Evolutionary conservation across 2,113 vertebrate species (phyloP), one percentile per base, ranked within the genome.

Genomic region (Dermatemys mawii): DNA sequence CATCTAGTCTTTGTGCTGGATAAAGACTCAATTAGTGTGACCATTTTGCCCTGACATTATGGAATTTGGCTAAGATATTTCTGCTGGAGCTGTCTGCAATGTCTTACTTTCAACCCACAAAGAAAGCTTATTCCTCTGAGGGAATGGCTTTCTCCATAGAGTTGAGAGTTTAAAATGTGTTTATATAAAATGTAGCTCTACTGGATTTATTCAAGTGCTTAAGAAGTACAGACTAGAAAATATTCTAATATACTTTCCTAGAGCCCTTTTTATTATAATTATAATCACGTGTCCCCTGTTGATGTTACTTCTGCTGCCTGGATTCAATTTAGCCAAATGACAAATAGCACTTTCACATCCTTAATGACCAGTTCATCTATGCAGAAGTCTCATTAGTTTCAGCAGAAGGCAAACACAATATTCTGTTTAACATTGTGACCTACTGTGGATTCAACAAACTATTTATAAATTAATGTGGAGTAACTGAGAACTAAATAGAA

Each of bases 11-110:
- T 90, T 86, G 50, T 84, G 41, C 51, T 87, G 88, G 21, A 87
- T 87, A 46, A 88, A 8, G 84, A 81, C 79, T 48, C 48, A 88
- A 4, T 96, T 92, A 76, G 79, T 82, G 38, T 81, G 78, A 26
- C 87, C 75, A 9, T 92, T 92, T 93, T 73, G 73, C 60, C 83
- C 53, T 90, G 11, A 27, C 29, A 1, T 90, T 90, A 24, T 48
- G 67, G 89, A 96, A 80, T 83, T 93, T 95, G 86, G 80, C 89
- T 48, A 44, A 83, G 46, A 83, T 26, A 60, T 32, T 78, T 76
- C 70, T 89, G 27, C 46, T 41, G 41, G 26, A 60, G 44, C 24
- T 27, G 38, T 82, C 54, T 78, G 8, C 21, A 83, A 41, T 81
- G 93, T 86, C 92, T 75, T 49, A 2, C n/a, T 4, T 53, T 86